Base-by-base conservation (phyloP, 1,140 invertebrate genomes). In the Caerostris extrusa region DNA sequence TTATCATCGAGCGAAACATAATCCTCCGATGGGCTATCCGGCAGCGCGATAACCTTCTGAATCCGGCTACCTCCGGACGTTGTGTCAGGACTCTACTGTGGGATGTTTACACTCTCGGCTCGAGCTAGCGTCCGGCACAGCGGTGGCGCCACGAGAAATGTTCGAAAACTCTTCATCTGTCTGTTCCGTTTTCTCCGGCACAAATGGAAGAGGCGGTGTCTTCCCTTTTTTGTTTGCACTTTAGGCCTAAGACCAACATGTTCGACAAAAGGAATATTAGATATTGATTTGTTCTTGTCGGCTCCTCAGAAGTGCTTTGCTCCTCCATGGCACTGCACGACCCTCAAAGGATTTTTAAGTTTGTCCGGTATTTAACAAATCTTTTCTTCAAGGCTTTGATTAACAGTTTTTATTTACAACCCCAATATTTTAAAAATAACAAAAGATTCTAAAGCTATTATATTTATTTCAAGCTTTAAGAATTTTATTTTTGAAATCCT, bases 51-150 rank as follows among this genome's bases (percentile, higher is more conserved):
- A 87, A 87, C 85, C 58, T 58, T 87, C 58, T 87, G 58, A 64
- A 87, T 87, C 85, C 85, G 85, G 85, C 85, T 64, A 58, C 57
- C 57, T 87, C 85, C 85, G 57, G 85, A 87, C 85, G 56, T 58
- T 60, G 34, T 87, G 85, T 87, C 85, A 87, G 58, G 85, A 87
- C 58, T 87, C 56, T 34, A 87, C 85, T 87, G 85, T 58, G 85
- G 85, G 34, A 87, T 87, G 85, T 87, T 87, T 87, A 87, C 85
- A 87, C 85, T 60, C 85, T 12, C 19, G 34, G n/a, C 19, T 53
- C 85, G 17, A 53, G 85, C 56, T 61, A 87, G 57, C 57, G 85
- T 87, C n/a, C 85, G 58, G 57, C 14, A 64, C 57, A 61, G 58
- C 12, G 58, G 85, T 87, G 85, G 85, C 85, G 85, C 85, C 85